Conservation (phyloP, 2,113 vertebrate species). For the Chlorodrepanis virens region DNA sequence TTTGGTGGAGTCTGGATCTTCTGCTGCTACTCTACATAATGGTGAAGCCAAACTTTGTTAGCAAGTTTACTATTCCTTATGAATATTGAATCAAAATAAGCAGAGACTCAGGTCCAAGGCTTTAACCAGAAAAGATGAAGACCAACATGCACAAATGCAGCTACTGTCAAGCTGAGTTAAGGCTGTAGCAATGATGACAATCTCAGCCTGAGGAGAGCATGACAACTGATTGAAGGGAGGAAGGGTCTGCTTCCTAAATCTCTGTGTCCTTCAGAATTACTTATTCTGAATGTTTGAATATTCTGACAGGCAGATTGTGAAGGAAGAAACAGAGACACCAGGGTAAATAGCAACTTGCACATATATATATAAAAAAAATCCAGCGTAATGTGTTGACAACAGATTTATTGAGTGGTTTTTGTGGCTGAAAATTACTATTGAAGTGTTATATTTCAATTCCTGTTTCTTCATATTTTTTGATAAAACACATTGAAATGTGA, state of each 20-base stretch:
- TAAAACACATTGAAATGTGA: neutral
- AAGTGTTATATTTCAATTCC: neutral
- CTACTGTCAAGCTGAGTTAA: constrained; percentile 61
- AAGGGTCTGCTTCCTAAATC: constrained; percentile 33
- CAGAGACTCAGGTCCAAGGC: neutral
- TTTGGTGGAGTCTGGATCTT: neutral
- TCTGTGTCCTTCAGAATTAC: constrained; percentile 40
- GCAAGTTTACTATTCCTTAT: neutral
- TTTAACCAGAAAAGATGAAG: constrained; percentile 44
- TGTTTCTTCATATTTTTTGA: neutral
- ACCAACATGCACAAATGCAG: constrained; percentile 9
- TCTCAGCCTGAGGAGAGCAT: neutral
- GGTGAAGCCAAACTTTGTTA: neutral
- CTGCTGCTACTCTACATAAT: neutral
- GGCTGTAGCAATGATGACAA: neutral
- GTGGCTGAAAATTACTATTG: neutral
- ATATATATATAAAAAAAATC: neutral
- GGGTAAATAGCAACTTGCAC: neutral
- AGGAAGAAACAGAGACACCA: neutral
- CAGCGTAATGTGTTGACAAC: neutral
- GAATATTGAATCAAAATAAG: constrained; percentile 9
- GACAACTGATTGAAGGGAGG: constrained; percentile 35
- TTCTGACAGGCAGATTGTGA: constrained; percentile 54
- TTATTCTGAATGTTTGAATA: constrained; percentile 52
- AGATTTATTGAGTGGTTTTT: neutral